phyloP scores from a whole-genome alignment of 2,797 vertebrate genomes.

The Mormyrus proboscirostris region DNA sequence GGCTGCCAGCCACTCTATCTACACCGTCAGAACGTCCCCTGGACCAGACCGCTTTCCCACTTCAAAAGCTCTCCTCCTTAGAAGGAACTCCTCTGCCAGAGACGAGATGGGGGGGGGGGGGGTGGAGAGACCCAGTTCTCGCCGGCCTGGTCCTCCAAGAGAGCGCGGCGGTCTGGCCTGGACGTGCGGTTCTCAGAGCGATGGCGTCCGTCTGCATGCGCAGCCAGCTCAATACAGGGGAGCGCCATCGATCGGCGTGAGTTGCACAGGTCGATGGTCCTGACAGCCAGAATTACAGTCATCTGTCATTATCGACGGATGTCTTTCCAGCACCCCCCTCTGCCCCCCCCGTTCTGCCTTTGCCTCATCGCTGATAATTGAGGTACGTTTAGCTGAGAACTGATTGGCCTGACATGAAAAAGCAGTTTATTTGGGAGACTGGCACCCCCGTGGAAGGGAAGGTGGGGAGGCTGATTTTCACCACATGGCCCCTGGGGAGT shows the following conservation, averaged over 20 bases:
- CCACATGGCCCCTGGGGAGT: neutral
- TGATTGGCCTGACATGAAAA: constrained; percentile 56
- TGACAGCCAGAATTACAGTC: constrained; percentile 99
- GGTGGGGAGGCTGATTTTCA: neutral
- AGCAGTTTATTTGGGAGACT: constrained; percentile 48
- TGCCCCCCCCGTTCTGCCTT: constrained; percentile 42
- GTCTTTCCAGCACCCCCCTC: constrained; percentile 66
- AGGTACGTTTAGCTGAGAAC: constrained; percentile 59
- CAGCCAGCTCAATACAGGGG: constrained; percentile 72
- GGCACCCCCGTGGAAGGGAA: constrained; percentile 33
- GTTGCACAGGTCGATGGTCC: constrained; percentile 88
- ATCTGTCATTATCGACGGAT: constrained; percentile 98
- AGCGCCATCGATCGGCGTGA: constrained; percentile 89
- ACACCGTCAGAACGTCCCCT: neutral
- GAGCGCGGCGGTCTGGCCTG: constrained; percentile 55
- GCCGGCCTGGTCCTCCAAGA: constrained; percentile 49
- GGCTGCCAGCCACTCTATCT: neutral
- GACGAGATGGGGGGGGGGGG: constrained; percentile 28
- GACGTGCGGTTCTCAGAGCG: constrained; percentile 56
- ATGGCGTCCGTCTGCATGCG: constrained; percentile 64
- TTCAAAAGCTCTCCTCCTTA: constrained; percentile 24
- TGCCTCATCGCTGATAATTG: constrained; percentile 54
- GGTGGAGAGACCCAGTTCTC: constrained; percentile 52
- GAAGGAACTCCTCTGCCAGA: constrained; percentile 57
- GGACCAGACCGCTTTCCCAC: neutral